Conservation (phyloP, 2,888 invertebrate genomes). For the Abscondita cerata region DNA sequence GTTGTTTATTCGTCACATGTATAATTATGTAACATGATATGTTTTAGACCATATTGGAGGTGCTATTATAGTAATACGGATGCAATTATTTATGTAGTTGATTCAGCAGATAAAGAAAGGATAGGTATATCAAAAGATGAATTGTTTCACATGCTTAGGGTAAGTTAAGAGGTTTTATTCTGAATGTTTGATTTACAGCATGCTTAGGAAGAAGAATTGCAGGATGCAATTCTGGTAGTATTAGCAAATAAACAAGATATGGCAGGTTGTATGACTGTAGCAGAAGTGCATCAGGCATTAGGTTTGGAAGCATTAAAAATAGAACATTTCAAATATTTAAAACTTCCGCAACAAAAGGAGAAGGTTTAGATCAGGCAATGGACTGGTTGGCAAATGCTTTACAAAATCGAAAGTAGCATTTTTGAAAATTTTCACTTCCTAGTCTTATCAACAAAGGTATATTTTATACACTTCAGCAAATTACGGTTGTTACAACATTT, state of each 20-base stretch:
- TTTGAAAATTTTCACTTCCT: constrained; percentile 37
- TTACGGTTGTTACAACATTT: too few relatives aligned
- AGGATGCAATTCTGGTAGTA: constrained; percentile 94
- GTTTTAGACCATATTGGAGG: constrained; percentile 94
- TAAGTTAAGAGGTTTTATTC: constrained; percentile 58
- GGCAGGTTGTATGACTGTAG: constrained; percentile 95
- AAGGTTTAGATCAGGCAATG: constrained; percentile 98
- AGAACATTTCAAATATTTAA: constrained; percentile 99
- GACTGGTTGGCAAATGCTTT: constrained; percentile 96
- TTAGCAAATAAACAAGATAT: constrained; percentile 99
- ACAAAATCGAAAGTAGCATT: constrained; percentile 83
- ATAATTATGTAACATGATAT: not conserved
- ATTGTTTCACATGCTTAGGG: constrained; percentile 94
- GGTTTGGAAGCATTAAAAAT: constrained; percentile 94
- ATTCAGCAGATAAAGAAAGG: constrained; percentile 97
- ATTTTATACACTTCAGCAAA: constrained; percentile 6
- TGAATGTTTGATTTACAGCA: constrained; percentile 11
- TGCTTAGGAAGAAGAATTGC: constrained; percentile 91
- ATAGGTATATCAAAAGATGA: constrained; percentile 99
- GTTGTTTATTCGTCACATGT: constrained; percentile 22
- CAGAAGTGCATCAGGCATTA: constrained; percentile 95
- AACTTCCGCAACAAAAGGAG: constrained; percentile 97
- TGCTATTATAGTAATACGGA: constrained; percentile 99
- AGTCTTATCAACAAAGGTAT: constrained; percentile 18
- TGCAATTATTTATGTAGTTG: constrained; percentile 99